phyloP scores from a whole-genome alignment of 1,140 invertebrate species.

The Vollenhovia emeryi region DNA sequence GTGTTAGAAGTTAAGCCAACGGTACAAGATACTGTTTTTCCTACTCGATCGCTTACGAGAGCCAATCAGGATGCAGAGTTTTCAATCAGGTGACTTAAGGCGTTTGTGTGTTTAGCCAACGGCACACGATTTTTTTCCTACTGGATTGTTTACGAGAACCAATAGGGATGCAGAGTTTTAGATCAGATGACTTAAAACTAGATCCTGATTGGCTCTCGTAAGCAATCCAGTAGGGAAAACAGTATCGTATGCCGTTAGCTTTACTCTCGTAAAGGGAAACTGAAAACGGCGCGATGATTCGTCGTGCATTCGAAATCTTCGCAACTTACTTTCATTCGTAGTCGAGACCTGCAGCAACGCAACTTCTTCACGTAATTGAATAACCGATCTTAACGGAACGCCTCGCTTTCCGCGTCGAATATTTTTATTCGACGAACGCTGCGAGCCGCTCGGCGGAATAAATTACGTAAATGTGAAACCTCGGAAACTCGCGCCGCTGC shows the following conservation, averaged over 20 bases:
- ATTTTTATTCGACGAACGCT: neutral
- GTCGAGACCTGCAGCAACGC: neutral
- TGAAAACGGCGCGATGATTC: neutral
- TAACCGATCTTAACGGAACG: neutral
- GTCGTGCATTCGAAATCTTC: neutral
- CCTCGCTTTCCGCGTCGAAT: neutral
- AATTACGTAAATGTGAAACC: conserved; percentile 13
- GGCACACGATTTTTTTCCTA: too few relatives aligned
- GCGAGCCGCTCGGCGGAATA: neutral
- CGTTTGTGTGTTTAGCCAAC: too few relatives aligned
- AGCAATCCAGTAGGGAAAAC: too few relatives aligned
- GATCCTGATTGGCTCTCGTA: too few relatives aligned
- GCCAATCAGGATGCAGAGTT: too few relatives aligned
- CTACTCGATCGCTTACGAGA: too few relatives aligned
- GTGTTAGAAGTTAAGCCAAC: too few relatives aligned
- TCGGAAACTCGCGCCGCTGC: neutral
- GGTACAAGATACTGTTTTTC: too few relatives aligned
- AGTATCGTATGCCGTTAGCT: neutral
- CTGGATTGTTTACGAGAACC: too few relatives aligned
- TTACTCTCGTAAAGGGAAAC: neutral
- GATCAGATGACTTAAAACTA: too few relatives aligned
- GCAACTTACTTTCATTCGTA: neutral
- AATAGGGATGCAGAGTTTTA: too few relatives aligned
- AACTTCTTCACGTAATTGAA: conserved; percentile 27
- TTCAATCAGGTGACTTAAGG: too few relatives aligned